Evolutionary conservation across 2,888 invertebrate genomes (phyloP).

Genomic region (Empis stercorea): DNA sequence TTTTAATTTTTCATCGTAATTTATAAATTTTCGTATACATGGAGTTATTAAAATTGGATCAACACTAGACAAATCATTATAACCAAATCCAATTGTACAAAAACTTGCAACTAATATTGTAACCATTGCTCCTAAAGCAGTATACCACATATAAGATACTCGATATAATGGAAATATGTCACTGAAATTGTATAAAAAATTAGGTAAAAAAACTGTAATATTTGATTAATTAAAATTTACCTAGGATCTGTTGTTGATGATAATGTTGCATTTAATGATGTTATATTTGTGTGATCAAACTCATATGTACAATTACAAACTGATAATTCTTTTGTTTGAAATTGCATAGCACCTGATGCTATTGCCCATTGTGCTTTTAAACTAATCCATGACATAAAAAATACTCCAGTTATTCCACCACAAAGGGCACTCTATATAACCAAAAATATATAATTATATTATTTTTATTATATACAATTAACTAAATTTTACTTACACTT

Average conservation of each 20-base stretch:
- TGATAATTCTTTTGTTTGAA: slow-evolving; percentile 51
- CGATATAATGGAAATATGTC: slow-evolving; percentile 43
- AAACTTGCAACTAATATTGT: slow-evolving; percentile 39
- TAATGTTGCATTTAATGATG: slow-evolving; percentile 10
- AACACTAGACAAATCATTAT: slow-evolving; percentile 42
- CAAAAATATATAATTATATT: too few species aligned
- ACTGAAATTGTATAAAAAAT: slow-evolving; percentile 16
- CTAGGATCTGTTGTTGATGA: slow-evolving; percentile 12
- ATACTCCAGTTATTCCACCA: slow-evolving; percentile 44
- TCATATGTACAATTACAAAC: slow-evolving; percentile 51
- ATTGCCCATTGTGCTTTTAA: slow-evolving; percentile 50
- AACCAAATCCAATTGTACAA: slow-evolving; percentile 28
- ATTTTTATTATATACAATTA: too few species aligned
- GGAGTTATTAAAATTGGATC: slow-evolving; percentile 53
- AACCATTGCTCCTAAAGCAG: slow-evolving; percentile 44
- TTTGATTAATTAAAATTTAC: slow-evolving; percentile 20
- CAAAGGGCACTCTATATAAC: slow-evolving; percentile 42
- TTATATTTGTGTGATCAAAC: slow-evolving; percentile 32
- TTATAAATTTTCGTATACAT: slow-evolving; percentile 24
- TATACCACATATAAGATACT: slow-evolving; percentile 72
- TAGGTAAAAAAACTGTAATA: background rate
- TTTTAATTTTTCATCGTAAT: slow-evolving; percentile 10
- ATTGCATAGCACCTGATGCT: slow-evolving; percentile 46
- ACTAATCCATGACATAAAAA: slow-evolving; percentile 47
- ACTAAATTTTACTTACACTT: slow-evolving; percentile 35